A percentile compares a stretch with the other conserved stretches of the same genome.
These are phyloP conservation scores for Drosophila dunni DNA, from an alignment of 1,140 invertebrate genomes.

Conservation along the genomic window DNA sequence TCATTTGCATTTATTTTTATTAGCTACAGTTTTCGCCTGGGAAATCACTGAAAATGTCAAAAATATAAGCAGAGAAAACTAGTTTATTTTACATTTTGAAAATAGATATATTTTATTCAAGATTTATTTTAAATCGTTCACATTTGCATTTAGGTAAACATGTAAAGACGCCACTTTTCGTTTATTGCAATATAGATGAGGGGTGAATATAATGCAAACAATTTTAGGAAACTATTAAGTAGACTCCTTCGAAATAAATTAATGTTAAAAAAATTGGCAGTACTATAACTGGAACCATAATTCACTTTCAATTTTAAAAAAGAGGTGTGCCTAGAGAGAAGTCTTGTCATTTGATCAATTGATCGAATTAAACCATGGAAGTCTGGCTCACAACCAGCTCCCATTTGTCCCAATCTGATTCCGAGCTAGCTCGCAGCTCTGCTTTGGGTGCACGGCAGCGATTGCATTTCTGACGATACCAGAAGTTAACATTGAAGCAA, in stretches of 20 bases:
- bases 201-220: not conserved
- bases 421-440: conserved; percentile 23
- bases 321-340: conserved; percentile 15
- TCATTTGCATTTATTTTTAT: too few relatives aligned
- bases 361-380: conserved; percentile 23
- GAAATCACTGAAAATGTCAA: too few relatives aligned
- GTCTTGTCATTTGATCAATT: conserved; percentile 10
- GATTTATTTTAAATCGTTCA: not conserved
- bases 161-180: conserved; percentile 31
- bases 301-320: conserved; percentile 29
- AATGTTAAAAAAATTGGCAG: conserved; percentile 13
- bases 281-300: conserved; percentile 5
- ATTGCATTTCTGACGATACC: conserved; percentile 68
- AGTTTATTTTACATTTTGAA: too few relatives aligned
- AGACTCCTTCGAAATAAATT: not conserved
- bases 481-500: conserved; percentile 66
- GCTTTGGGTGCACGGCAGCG: conserved; percentile 49
- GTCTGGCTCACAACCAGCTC: conserved; percentile 45
- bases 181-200: conserved; percentile 21
- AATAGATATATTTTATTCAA: too few relatives aligned
- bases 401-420: conserved; percentile 54
- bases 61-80: too few relatives aligned
- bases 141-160: conserved; percentile 27
- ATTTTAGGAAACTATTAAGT: conserved; percentile 1
- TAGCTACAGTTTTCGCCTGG: too few relatives aligned